Evolutionary conservation across 1,140 invertebrate species (phyloP), one percentile per base, ranked within the genome.

Genomic region (Wasmannia auropunctata): DNA sequence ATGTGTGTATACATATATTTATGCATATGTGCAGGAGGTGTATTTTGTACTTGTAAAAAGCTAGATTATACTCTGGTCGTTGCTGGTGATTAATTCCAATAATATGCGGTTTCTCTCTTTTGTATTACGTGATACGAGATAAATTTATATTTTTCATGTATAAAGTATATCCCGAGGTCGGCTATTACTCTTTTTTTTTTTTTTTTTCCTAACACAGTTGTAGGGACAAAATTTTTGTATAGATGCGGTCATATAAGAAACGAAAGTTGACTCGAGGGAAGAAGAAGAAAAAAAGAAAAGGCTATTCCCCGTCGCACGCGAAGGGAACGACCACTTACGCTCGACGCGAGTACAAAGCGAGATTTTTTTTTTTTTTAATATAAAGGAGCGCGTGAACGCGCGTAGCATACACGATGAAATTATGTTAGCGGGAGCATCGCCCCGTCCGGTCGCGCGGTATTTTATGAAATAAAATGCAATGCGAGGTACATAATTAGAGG

Each of bases 31-130:
- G 91, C 93, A 92, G 93, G 92, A 94, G 93, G 91, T 95, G 93
- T 94, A 94, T 94, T 95, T 95, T 95, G 93, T 94, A 95, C 93
- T n/a, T 94, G 93, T 94, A 95, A 95, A 95, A 95, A 95, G 93
- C 90, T 95, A 95, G 94, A 88, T 80, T 93, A 94, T 95, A 95
- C 94, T 94, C 90, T 95, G 93, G 94, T 95, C 94, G 94, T 94
- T 95, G 94, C 94, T 95, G 94, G 94, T 94, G 91, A 94, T 79
- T 93, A 92, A 93, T 94, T 92, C 90, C 90, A 86, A 92, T 92
- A 77, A 87, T 3, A 43, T 86, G 80, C 67, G 85, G 86, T 89
- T 89, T n/a, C n/a, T n/a, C 67, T 91, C 81, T 85, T 91, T 91
- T 91, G 85, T 91, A 87, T 85, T 77, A 14, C 16, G 43, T 14